Conservation (phyloP, 2,113 vertebrate species). For the Steatornis caripensis region DNA sequence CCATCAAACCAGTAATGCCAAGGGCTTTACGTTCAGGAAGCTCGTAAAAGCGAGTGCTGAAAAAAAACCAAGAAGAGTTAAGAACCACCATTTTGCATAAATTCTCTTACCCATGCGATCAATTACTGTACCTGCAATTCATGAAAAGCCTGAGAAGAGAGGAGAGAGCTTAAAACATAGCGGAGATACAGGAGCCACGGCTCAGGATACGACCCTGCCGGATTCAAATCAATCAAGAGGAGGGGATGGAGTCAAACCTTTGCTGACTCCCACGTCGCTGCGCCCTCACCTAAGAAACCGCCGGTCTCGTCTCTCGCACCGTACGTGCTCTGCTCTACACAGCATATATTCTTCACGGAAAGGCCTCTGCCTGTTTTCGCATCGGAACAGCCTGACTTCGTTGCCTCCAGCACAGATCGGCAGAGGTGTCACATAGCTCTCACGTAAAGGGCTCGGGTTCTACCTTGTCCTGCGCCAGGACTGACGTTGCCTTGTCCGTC, state of each 20-base stretch:
- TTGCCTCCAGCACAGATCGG: background rate
- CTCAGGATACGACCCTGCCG: rapidly evolving
- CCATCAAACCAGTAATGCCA: background rate
- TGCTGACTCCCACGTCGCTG: background rate
- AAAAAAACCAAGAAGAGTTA: background rate
- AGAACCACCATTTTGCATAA: background rate
- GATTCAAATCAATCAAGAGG: background rate
- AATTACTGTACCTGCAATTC: background rate
- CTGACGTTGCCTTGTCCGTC: background rate
- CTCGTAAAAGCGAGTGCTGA: background rate
- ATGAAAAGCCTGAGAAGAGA: background rate
- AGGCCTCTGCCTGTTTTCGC: background rate
- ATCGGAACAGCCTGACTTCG: background rate
- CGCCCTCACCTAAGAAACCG: background rate
- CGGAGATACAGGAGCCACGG: rapidly evolving
- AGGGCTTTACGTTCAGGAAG: background rate
- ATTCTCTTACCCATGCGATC: background rate
- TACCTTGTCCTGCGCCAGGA: background rate
- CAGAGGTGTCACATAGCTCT: background rate
- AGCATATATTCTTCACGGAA: rapidly evolving
- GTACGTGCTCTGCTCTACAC: rapidly evolving
- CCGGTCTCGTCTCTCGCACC: background rate
- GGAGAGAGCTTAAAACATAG: background rate
- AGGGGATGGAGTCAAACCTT: background rate
- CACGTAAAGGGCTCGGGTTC: background rate